Percentiles rank a stretch among this genome's conserved stretches.
phyloP scores from a whole-genome alignment of 2,113 vertebrate genomes.

The Neofelis nebulosa region DNA sequence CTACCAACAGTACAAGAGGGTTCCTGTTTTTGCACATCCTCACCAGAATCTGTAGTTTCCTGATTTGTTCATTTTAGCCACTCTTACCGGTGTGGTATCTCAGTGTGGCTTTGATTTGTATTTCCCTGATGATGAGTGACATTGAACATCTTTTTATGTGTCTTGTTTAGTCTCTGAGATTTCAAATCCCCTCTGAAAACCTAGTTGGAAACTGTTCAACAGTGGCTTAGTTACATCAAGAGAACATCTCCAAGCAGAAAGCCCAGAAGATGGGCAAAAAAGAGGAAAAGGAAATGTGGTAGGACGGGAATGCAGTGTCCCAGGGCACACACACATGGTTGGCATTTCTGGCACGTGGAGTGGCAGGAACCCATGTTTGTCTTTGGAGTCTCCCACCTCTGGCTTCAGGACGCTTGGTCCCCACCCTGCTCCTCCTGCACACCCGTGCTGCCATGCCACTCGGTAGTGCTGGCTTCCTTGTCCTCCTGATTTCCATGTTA shows the following conservation, averaged over 20 bases:
- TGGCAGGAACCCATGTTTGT: not conserved
- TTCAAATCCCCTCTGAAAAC: not conserved
- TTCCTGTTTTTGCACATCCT: too few relatives aligned
- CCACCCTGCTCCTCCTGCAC: fast-evolving
- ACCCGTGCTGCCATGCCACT: not conserved
- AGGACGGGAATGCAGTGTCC: fast-evolving
- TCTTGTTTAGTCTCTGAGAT: not conserved
- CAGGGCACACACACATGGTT: not conserved
- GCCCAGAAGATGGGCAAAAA: not conserved
- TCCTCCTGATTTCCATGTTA: not conserved
- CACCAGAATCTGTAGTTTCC: too few relatives aligned
- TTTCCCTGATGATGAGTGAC: too few relatives aligned
- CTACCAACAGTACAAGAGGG: too few relatives aligned
- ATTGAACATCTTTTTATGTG: too few relatives aligned
- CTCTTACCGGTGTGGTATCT: too few relatives aligned
- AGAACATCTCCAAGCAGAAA: not conserved
- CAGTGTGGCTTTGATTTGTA: too few relatives aligned
- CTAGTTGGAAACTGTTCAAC: not conserved
- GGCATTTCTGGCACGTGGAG: not conserved
- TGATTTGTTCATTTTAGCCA: too few relatives aligned
- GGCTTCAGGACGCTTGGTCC: not conserved
- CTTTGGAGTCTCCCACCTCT: not conserved
- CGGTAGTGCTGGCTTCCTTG: fast-evolving
- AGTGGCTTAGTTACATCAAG: not conserved
- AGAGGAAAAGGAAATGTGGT: not conserved